Percentiles rank a stretch among this genome's conserved stretches.
phyloP scores from a whole-genome alignment of 2,888 invertebrate species.

The Philonicus albiceps region DNA sequence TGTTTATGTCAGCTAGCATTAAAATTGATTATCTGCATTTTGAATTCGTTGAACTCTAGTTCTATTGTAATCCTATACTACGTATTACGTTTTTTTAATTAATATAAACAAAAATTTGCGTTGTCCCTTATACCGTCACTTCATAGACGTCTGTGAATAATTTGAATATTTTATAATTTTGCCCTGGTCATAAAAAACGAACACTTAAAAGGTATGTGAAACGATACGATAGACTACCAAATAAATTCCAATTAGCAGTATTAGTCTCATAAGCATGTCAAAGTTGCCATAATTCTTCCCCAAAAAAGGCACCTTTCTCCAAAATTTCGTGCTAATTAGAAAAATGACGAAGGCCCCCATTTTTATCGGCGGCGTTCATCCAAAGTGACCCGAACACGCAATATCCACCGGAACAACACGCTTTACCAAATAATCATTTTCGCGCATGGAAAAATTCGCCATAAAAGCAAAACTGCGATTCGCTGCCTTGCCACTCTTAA shows the following conservation, averaged over 20 bases:
- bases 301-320: neutral
- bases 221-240: neutral
- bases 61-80: neutral
- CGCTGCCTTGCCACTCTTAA: neutral
- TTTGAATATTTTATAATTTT: neutral
- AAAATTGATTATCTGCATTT: too few relatives aligned
- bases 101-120: too few relatives aligned
- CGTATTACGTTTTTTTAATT: too few relatives aligned
- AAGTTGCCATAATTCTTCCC: neutral
- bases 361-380: neutral
- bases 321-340: neutral
- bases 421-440: neutral
- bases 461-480: neutral
- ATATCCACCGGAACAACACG: neutral
- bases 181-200: neutral
- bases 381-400: neutral
- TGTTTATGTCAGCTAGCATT: too few relatives aligned
- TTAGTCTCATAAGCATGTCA: neutral
- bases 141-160: neutral
- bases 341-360: neutral
- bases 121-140: neutral
- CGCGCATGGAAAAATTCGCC: neutral
- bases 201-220: neutral
- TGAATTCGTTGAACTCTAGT: too few relatives aligned
- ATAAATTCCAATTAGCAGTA: neutral